phyloP scores from a whole-genome alignment of 2,797 vertebrate species.

The Chrysocyon brachyurus region DNA sequence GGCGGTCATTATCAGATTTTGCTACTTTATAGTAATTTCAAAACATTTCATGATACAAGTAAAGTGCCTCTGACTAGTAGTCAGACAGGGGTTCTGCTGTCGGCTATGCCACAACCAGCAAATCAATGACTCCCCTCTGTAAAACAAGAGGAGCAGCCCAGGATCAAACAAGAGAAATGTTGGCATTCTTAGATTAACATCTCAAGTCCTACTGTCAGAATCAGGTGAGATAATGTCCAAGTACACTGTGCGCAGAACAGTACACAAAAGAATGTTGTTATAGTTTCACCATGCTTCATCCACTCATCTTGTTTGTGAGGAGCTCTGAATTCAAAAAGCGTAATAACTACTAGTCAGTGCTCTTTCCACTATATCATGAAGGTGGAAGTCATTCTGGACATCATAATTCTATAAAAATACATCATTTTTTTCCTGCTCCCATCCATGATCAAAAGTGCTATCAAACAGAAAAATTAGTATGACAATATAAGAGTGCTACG shows the following conservation, averaged over 20 bases:
- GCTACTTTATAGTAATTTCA: slow-evolving; percentile 46
- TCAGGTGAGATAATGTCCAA: background rate
- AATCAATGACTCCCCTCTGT: background rate
- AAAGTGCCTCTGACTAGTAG: slow-evolving; percentile 45
- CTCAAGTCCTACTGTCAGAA: background rate
- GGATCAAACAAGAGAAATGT: background rate
- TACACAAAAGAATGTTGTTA: background rate
- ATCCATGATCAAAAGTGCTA: slow-evolving; percentile 55
- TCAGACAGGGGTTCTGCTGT: background rate
- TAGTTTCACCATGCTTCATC: background rate
- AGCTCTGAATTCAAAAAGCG: slow-evolving; percentile 20
- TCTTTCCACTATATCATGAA: background rate
- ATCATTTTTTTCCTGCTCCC: slow-evolving; percentile 44
- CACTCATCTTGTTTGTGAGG: slow-evolving; percentile 10
- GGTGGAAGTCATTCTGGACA: slow-evolving; percentile 45
- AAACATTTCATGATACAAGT: slow-evolving; percentile 45
- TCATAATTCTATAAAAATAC: slow-evolving; percentile 46
- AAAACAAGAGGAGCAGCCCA: slow-evolving; percentile 2
- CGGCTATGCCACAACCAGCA: background rate
- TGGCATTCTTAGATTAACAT: background rate
- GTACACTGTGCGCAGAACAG: background rate
- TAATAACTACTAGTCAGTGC: slow-evolving; percentile 12
- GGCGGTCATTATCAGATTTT: slow-evolving; percentile 65
- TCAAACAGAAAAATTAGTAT: slow-evolving; percentile 33
- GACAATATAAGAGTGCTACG: slow-evolving; percentile 41